phyloP scores from a whole-genome alignment of 2,113 vertebrate genomes.

The Epinephelus cyanopodus region DNA sequence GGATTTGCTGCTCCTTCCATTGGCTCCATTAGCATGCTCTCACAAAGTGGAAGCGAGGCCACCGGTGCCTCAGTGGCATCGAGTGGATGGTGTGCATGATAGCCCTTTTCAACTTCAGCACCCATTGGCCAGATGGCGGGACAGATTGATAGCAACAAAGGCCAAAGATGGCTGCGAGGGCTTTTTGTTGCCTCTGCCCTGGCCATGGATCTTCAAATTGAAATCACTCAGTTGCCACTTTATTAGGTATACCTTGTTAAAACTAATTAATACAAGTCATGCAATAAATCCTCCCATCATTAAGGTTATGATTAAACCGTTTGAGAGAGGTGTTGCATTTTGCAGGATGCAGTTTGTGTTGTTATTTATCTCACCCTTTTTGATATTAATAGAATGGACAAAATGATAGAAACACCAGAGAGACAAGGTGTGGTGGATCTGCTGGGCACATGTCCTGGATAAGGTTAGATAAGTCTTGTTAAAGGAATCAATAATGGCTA shows the following conservation, averaged over 20 bases:
- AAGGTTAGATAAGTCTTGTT: neutral
- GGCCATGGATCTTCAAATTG: slow-evolving; percentile 11
- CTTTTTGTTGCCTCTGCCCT: slow-evolving; percentile 6
- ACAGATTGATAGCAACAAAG: slow-evolving; percentile 30
- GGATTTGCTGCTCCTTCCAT: neutral
- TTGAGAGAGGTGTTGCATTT: too few species aligned
- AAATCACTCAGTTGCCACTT: neutral
- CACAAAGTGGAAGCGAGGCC: neutral
- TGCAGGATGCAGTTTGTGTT: too few species aligned
- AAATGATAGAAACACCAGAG: too few species aligned
- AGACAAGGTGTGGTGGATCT: too few species aligned
- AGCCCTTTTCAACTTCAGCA: slow-evolving; percentile 27
- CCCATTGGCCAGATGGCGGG: slow-evolving; percentile 37
- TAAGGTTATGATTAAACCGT: too few species aligned
- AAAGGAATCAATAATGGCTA: neutral
- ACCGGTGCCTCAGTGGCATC: slow-evolving; percentile 3
- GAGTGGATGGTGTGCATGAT: slow-evolving; percentile 12
- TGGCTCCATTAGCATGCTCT: neutral
- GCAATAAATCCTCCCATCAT: too few species aligned
- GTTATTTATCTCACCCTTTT: too few species aligned
- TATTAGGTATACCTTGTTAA: too few species aligned
- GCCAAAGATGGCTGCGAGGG: slow-evolving; percentile 14
- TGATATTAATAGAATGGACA: too few species aligned
- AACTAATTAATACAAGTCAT: too few species aligned
- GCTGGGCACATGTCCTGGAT: too few species aligned